phyloP scores from a whole-genome alignment of 2,113 vertebrate species.

The Tichodroma muraria region DNA sequence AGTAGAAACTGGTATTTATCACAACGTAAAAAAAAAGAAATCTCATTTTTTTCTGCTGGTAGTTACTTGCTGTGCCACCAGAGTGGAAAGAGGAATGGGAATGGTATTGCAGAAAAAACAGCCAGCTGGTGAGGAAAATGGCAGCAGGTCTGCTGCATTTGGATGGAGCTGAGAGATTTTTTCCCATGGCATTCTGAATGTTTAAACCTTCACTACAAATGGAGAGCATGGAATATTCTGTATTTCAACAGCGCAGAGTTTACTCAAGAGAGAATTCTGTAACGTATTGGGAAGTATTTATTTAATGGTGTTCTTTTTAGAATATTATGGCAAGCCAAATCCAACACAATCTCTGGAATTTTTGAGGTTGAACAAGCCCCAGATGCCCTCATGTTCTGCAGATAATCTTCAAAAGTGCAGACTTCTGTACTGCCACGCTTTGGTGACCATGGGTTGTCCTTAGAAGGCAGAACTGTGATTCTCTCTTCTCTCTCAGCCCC shows the following conservation, averaged over 20 bases:
- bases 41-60: neutral
- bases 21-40: neutral
- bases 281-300: neutral
- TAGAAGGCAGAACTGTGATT: neutral
- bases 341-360: neutral
- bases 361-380: neutral
- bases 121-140: neutral
- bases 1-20: neutral
- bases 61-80: neutral
- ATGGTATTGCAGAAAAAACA: neutral
- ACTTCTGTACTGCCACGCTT: neutral
- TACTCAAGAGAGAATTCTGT: neutral
- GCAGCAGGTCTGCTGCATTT: neutral
- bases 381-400: neutral
- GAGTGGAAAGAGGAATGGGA: neutral
- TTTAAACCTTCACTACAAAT: neutral
- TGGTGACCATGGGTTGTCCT: neutral
- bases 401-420: neutral
- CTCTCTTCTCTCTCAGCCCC: neutral
- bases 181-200: neutral
- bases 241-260: neutral
- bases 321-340: neutral
- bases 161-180: neutral
- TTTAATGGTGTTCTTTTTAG: neutral
- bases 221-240: neutral